Evolutionary conservation across 1,140 invertebrate species (phyloP).

Genomic region (Drosophila carrolli): DNA sequence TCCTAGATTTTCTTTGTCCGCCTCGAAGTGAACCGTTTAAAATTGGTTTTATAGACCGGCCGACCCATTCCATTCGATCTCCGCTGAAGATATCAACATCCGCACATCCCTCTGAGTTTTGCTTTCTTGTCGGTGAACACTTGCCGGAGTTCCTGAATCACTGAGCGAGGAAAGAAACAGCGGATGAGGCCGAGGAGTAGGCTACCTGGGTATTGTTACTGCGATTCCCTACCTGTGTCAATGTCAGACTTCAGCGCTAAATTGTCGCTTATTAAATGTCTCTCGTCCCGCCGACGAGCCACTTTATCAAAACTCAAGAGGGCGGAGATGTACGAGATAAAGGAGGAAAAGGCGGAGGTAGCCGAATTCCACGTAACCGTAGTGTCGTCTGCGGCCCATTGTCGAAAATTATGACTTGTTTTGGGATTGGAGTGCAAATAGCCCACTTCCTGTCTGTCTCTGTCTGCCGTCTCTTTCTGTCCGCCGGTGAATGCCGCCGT

Average conservation of each 20-base stretch:
- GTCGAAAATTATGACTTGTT: constrained; percentile 83
- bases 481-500: constrained; percentile 42
- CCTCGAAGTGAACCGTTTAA: constrained; percentile 12
- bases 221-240: constrained; percentile 67
- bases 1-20: constrained; percentile 12
- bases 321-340: constrained; percentile 6
- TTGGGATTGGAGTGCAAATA: constrained; percentile 75
- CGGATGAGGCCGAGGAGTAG: neutral
- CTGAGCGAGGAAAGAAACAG: neutral
- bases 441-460: constrained; percentile 73
- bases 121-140: constrained; percentile 7
- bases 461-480: constrained; percentile 1
- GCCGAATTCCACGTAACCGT: constrained; percentile 68
- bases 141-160: constrained; percentile 31
- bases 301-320: constrained; percentile 49
- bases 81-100: constrained; percentile 33
- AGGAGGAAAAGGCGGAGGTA: constrained; percentile 13
- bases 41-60: constrained; percentile 31
- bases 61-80: constrained; percentile 12
- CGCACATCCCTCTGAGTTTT: constrained; percentile 33
- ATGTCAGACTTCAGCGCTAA: constrained; percentile 77
- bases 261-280: constrained; percentile 80
- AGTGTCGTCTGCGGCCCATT: constrained; percentile 54
- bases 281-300: constrained; percentile 37
- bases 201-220: constrained; percentile 37